Evolutionary conservation across 2,113 vertebrate genomes (phyloP), one percentile per base, ranked within the genome.

Genomic region (Chelonoidis abingdonii): DNA sequence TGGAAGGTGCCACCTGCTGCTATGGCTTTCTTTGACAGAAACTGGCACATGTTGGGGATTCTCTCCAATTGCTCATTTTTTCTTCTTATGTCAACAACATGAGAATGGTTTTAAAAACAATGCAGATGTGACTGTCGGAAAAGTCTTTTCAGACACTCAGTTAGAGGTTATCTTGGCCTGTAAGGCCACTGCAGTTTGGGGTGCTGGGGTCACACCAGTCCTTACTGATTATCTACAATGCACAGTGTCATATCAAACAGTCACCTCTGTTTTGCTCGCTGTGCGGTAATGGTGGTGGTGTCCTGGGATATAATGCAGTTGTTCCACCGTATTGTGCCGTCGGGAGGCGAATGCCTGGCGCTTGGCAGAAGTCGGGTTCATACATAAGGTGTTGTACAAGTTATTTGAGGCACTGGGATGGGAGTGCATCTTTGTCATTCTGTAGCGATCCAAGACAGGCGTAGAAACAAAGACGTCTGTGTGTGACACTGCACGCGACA

Each of bases 341-440:
- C 99, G 99, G 2, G 99, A 99, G 98, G 99, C 99, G 53, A 99
- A 99, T 4, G 99, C 99, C 95, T 99, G 99, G 97, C 99, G 99
- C 98, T 99, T 99, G 97, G 98, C 98, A 1, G 98, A 98, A 29
- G 99, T 99, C 95, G 99, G 99, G 98, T 98, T 99, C 98, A 99
- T 98, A 96, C 98, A 97, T 98, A 99, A 98, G 86, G 99, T 99
- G 98, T 99, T 99, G 95, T 99, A 99, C 81, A 99, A 98, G 98
- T 99, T 99, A 99, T 98, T 99, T 83, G 99, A 99, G 98, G 99
- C 99, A 99, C 99, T 99, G 97, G 99, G 99, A 99, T 99, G 99
- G 95, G 99, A 99, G 98, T 99, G 99, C 99, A 99, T 99, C 99
- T 99, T 99, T 97, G 99, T 99, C 99, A 99, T 99, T 98, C 99